A percentile compares a stretch with the other conserved stretches of the same genome.
phyloP scores from a whole-genome alignment of 30 jellyfish, hydroid and myxozoan species.

The Aurelia coerulea region DNA sequence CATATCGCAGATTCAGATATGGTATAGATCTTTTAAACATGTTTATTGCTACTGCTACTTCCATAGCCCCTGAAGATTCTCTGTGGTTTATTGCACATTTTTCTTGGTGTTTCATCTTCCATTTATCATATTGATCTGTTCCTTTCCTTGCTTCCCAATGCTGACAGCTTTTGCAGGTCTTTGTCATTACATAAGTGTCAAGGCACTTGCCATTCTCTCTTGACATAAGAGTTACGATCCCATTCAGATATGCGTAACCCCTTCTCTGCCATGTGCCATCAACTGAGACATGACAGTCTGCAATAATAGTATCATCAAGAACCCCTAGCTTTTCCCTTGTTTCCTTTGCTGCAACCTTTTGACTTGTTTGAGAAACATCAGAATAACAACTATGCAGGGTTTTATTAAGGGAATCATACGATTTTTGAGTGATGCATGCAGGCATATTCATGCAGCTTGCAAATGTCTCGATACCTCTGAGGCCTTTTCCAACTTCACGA shows the following conservation, averaged over 20 bases:
- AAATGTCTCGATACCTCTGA: too few species aligned
- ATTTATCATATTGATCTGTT: constrained; percentile 6
- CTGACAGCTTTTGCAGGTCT: constrained; percentile 43
- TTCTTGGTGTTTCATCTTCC: constrained; percentile 52
- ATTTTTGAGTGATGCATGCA: neutral
- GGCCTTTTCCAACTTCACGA: too few species aligned
- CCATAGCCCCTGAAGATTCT: constrained; percentile 65
- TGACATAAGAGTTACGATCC: constrained; percentile 38
- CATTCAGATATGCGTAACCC: constrained; percentile 37
- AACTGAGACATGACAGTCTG: constrained; percentile 49
- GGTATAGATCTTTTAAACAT: constrained; percentile 50
- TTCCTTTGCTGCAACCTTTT: neutral
- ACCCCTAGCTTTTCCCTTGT: neutral
- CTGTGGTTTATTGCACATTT: constrained; percentile 24
- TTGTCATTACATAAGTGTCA: constrained; percentile 45
- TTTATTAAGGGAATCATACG: neutral
- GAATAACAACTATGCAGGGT: neutral
- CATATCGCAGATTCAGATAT: constrained; percentile 13
- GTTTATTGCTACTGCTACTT: constrained; percentile 42
- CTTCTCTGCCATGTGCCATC: constrained; percentile 53
- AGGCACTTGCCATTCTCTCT: constrained; percentile 25
- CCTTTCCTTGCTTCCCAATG: constrained; percentile 17
- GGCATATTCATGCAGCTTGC: neutral
- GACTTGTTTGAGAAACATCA: neutral
- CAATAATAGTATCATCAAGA: neutral